These are phyloP conservation scores for Ornithorhynchus anatinus DNA, from an alignment of 2,113 vertebrate species.

Conservation along the genomic window DNA sequence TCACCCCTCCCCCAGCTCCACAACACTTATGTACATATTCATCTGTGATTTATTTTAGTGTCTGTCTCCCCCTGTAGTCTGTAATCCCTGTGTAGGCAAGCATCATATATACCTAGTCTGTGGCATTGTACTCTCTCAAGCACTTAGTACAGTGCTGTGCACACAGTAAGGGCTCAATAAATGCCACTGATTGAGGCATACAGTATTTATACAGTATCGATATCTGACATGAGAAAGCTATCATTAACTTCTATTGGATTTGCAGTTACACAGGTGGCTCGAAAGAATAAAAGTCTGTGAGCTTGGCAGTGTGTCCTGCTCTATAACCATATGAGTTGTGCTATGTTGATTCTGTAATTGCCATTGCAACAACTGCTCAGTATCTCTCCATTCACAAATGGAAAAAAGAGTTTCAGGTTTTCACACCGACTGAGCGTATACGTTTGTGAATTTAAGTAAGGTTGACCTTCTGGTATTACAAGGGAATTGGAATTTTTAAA, in stretches of 20 bases:
- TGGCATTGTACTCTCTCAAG: no score
- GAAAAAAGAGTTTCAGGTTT: neutral
- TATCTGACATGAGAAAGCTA: neutral
- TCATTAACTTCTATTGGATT: constrained; percentile 4
- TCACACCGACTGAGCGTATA: fast-evolving
- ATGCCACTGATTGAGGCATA: no score
- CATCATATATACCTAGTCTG: no score
- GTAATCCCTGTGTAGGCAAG: no score
- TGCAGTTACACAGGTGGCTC: neutral
- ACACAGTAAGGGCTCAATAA: no score
- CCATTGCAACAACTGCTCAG: neutral
- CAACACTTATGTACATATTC: no score
- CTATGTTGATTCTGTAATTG: neutral
- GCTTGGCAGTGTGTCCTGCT: neutral
- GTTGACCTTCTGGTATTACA: neutral
- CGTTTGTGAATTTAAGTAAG: neutral
- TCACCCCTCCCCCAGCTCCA: no score
- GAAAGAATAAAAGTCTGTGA: neutral
- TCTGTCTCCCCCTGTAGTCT: no score
- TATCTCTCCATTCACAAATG: fast-evolving
- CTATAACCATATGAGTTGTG: neutral
- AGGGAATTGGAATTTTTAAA: fast-evolving
- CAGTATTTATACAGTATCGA: no score
- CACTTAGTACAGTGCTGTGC: no score
- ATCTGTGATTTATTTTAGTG: no score